Percentiles rank a stretch among this genome's conserved stretches.
Conservation (phyloP, 1,140 invertebrate genomes). For the Eufriesea mexicana region DNA sequence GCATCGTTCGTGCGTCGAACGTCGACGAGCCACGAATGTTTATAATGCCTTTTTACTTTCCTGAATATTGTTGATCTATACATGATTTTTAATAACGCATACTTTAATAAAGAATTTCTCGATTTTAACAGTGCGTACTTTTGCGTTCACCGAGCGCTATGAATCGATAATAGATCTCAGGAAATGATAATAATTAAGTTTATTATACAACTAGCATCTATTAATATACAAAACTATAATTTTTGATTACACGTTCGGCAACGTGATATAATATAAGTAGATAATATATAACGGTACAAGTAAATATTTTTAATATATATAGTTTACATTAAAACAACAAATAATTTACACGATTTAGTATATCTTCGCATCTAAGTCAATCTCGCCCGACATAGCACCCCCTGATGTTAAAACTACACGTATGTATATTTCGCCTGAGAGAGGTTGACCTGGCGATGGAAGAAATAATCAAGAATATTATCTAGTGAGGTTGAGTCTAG, state of each 20-base stretch:
- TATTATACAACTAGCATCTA: constrained; percentile 78
- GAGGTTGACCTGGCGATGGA: constrained; percentile 23
- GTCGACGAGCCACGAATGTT: constrained; percentile 9
- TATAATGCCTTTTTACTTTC: constrained; percentile 45
- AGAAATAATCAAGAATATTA: constrained; percentile 3
- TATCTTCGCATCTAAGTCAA: constrained; percentile 56
- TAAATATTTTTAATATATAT: constrained; percentile 69
- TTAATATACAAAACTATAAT: constrained; percentile 82
- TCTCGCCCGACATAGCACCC: constrained; percentile 69
- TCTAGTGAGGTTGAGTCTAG: constrained; percentile 10
- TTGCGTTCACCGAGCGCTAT: not conserved
- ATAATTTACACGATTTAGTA: constrained; percentile 75
- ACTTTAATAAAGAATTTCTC: constrained; percentile 55
- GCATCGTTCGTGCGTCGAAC: constrained; percentile 30
- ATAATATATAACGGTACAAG: constrained; percentile 68
- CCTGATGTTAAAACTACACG: constrained; percentile 59
- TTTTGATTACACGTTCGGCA: constrained; percentile 78
- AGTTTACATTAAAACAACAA: constrained; percentile 76
- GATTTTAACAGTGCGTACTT: constrained; percentile 21
- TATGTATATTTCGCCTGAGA: constrained; percentile 48
- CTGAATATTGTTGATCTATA: constrained; percentile 49
- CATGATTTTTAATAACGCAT: constrained; percentile 56
- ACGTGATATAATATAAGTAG: constrained; percentile 61
- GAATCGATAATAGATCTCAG: not conserved
- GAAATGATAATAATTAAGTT: constrained; percentile 75